Evolutionary conservation across 2,113 vertebrate genomes (phyloP), one percentile per base, ranked within the genome.

Genomic region (Spea bombifrons): DNA sequence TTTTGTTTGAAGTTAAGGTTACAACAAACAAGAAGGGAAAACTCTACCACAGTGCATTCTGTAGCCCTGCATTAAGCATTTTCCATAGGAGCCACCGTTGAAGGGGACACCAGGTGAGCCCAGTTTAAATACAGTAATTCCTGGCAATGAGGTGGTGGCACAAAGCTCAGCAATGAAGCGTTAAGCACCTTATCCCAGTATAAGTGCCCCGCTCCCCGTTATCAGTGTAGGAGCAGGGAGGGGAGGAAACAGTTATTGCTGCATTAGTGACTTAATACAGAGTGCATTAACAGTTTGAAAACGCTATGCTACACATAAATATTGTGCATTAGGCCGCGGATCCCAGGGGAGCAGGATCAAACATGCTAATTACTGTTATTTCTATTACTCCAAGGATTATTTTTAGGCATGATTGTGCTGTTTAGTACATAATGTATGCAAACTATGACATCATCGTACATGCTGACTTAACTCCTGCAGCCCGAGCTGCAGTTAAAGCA

Each of bases 361-460:
- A 68, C 69, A 77, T 77, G 53, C 44, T 67, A 77, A 77, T 77
- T 68, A 63, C 75, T 48, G 67, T 77, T 71, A 77, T 70, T 77
- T 77, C 55, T 12, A 70, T 76, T 77, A 77, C 75, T 71, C 49
- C 55, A 50, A 15, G 44, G 75, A 76, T 68, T 76, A 76, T 76
- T 76, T 76, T 76, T 76, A 76, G 75, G 49, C 43, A 48, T 48
- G 44, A 3, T 44, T 68, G 43, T 13, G 52, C 65, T 68, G 65
- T 68, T 59, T 76, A 48, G 65, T 15, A 68, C 75, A 68, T 46
- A 43, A 46, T 43, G 12, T 8, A n/a, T 70, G 55, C 67, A 77
- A 30, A 12, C 45, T 69, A 52, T 77, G 67, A 77, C 66, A 77
- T 69, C 66, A 77, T 63, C 8, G 55, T 45, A 30, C 75, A 61